Percentiles rank a stretch among this genome's conserved stretches.
These are phyloP conservation scores for Hippopotamyrus pictus DNA, from an alignment of 2,797 vertebrate genomes.

Conservation along the genomic window DNA sequence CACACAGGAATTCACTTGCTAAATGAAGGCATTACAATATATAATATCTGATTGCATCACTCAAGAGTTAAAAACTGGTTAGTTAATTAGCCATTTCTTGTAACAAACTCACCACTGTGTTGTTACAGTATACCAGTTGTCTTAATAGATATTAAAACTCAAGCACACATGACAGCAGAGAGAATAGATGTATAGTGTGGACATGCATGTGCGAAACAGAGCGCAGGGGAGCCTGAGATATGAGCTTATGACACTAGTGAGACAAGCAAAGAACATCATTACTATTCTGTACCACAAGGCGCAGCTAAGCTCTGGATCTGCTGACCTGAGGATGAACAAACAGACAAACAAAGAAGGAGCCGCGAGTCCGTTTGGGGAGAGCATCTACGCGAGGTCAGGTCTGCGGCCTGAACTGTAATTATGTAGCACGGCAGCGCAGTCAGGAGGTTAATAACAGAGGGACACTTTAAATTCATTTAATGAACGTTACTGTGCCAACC, in stretches of 20 bases:
- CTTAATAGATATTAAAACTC: neutral
- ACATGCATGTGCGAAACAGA: neutral
- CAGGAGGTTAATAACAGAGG: conserved; percentile 28
- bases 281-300: neutral
- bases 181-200: neutral
- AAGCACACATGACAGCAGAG: neutral
- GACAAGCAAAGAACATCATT: neutral
- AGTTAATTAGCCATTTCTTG: neutral
- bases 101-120: neutral
- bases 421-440: neutral
- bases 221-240: neutral
- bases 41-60: neutral
- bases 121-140: neutral
- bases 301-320: neutral
- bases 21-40: neutral
- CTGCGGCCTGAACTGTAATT: conserved; percentile 13
- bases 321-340: conserved; percentile 32
- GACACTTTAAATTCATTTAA: conserved; percentile 38
- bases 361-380: neutral
- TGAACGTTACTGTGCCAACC: conserved; percentile 27
- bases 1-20: neutral
- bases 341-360: conserved; percentile 19
- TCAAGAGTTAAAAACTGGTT: neutral
- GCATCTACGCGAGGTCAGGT: neutral
- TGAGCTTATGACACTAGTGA: neutral